Evolutionary conservation across 2,797 vertebrate genomes (phyloP).

Genomic region (Amazonetta brasiliensis): DNA sequence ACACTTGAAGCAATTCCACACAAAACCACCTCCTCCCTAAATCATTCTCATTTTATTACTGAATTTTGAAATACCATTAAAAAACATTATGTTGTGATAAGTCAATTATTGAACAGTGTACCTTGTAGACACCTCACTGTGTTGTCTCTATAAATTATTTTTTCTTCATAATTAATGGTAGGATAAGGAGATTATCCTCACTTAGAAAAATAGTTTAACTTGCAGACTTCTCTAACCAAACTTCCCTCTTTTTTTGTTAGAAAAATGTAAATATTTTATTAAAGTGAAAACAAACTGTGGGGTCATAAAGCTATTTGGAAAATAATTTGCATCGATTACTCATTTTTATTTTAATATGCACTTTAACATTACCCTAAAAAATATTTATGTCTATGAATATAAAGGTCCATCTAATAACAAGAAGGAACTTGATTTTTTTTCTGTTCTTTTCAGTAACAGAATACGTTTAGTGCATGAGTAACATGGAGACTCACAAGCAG

Average conservation of each 20-base stretch:
- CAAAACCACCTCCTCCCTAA: background rate
- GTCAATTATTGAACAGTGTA: constrained; percentile 33
- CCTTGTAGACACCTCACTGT: background rate
- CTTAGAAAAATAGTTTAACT: background rate
- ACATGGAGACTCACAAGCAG: background rate
- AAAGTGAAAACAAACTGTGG: background rate
- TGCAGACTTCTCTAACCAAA: background rate
- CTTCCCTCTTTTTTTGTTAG: background rate
- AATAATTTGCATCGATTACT: background rate
- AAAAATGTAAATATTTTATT: background rate
- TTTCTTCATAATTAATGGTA: background rate
- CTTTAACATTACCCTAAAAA: background rate
- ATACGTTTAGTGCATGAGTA: background rate
- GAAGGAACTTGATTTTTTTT: background rate
- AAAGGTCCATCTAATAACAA: background rate
- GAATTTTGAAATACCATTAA: constrained; percentile 55
- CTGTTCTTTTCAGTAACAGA: background rate
- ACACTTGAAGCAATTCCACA: constrained; percentile 5
- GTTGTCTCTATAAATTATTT: background rate
- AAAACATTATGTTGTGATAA: constrained; percentile 18
- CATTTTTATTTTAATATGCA: background rate
- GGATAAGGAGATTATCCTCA: background rate
- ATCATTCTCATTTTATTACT: constrained; percentile 34
- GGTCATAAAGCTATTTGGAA: background rate
- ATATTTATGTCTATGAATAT: background rate